A percentile compares a stretch with the other conserved stretches of the same genome.
Conservation (phyloP, 1,140 invertebrate genomes). For the Tribolium madens region DNA sequence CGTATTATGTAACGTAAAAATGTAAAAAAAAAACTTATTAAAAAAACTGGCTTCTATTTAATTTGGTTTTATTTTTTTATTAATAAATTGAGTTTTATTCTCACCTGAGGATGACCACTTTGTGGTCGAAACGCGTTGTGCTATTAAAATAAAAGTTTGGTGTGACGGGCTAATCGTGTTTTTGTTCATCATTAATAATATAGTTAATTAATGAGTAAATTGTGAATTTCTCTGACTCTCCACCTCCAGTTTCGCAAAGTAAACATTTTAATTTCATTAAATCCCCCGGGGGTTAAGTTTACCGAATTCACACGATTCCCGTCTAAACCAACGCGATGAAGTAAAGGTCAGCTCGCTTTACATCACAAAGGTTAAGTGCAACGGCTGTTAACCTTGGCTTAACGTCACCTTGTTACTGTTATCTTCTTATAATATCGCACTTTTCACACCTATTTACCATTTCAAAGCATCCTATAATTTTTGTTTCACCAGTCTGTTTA, state of each 20-base stretch:
- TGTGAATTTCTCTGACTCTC: neutral
- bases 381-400: conserved; percentile 31
- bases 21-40: too few species aligned
- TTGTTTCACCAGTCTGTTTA: conserved; percentile 27
- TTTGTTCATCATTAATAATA: too few species aligned
- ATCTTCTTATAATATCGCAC: neutral
- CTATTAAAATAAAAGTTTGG: too few species aligned
- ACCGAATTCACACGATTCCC: neutral
- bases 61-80: too few species aligned
- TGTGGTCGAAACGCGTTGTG: too few species aligned
- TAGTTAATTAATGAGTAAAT: too few species aligned
- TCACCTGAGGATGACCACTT: too few species aligned
- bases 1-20: too few species aligned
- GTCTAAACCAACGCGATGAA: neutral
- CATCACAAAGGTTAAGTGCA: conserved; percentile 30
- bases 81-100: too few species aligned
- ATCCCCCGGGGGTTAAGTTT: neutral
- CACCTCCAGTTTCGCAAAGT: neutral
- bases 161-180: too few species aligned
- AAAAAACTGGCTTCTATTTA: too few species aligned
- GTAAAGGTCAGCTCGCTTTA: conserved; percentile 27
- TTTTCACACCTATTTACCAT: conserved; percentile 1
- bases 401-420: conserved; percentile 35
- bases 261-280: conserved; percentile 9
- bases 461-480: neutral